Conservation (phyloP, 2,888 invertebrate genomes). For the Meiosimyza platycephala region DNA sequence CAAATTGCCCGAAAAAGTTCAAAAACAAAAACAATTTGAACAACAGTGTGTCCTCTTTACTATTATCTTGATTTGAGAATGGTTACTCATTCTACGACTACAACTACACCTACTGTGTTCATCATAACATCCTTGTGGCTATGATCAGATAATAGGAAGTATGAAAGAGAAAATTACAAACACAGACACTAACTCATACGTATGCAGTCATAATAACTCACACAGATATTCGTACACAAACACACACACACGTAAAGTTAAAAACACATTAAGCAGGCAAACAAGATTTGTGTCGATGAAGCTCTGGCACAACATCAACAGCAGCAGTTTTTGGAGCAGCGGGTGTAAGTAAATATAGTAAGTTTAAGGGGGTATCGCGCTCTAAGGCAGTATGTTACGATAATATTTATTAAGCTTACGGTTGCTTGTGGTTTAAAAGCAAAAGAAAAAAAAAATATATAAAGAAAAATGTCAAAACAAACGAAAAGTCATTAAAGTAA, state of each 20-base stretch:
- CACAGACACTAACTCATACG: not conserved
- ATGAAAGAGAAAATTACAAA: not conserved
- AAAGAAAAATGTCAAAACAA: conserved; percentile 16
- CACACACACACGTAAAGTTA: not conserved
- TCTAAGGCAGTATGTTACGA: conserved; percentile 14
- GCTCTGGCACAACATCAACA: not conserved
- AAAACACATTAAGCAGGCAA: conserved; percentile 19
- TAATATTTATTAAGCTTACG: conserved; percentile 24
- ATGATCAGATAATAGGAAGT: not conserved
- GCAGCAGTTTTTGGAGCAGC: too few species aligned
- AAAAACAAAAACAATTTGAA: conserved; percentile 24
- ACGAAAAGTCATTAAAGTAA: conserved; percentile 17
- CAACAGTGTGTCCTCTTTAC: conserved; percentile 15
- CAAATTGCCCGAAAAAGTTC: conserved; percentile 20
- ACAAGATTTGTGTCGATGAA: conserved; percentile 6
- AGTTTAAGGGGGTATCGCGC: not conserved
- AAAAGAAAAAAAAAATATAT: too few species aligned
- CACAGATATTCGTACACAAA: too few species aligned
- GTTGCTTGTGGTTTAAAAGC: conserved; percentile 1
- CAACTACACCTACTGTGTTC: not conserved
- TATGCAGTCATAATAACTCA: too few species aligned
- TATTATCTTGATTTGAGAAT: conserved; percentile 12
- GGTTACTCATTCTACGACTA: too few species aligned
- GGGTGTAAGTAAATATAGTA: too few species aligned
- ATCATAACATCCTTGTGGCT: conserved; percentile 23